These are phyloP conservation scores for Pholis gunnellus DNA, from an alignment of 2,113 vertebrate species.

Conservation along the genomic window DNA sequence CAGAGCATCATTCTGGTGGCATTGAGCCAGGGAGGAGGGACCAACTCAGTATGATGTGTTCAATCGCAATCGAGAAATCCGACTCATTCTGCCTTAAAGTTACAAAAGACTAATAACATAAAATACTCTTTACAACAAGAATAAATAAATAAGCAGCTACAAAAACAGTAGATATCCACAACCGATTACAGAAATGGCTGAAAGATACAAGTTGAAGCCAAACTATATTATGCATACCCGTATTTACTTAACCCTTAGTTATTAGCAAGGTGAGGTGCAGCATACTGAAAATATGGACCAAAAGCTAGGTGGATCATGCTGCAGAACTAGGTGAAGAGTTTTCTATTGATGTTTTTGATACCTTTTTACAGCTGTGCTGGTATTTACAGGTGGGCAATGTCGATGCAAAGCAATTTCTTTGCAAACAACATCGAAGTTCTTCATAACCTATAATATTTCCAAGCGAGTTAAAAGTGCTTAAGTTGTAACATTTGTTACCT, in stretches of 20 bases:
- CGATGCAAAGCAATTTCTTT: conserved; percentile 34
- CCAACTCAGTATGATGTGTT: no score
- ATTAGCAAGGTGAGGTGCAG: neutral
- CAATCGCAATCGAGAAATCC: no score
- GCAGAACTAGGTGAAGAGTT: neutral
- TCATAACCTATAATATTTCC: neutral
- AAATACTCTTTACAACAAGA: neutral
- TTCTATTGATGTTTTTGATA: neutral
- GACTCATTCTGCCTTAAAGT: neutral
- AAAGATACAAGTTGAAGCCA: neutral
- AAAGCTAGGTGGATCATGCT: neutral
- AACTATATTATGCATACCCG: neutral
- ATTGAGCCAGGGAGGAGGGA: neutral
- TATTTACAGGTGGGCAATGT: neutral
- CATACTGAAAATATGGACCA: neutral
- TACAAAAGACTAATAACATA: neutral
- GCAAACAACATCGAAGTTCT: neutral
- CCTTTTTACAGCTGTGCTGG: neutral
- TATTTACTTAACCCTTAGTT: neutral
- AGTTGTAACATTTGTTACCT: conserved; percentile 6
- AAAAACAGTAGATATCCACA: neutral
- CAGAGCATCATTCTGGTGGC: neutral
- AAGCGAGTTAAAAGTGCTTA: neutral
- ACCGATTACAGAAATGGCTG: neutral
- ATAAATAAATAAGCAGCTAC: neutral